Evolutionary conservation across 1,140 invertebrate species (phyloP), one percentile per base, ranked within the genome.

Genomic region (Conopomorpha cramerella): DNA sequence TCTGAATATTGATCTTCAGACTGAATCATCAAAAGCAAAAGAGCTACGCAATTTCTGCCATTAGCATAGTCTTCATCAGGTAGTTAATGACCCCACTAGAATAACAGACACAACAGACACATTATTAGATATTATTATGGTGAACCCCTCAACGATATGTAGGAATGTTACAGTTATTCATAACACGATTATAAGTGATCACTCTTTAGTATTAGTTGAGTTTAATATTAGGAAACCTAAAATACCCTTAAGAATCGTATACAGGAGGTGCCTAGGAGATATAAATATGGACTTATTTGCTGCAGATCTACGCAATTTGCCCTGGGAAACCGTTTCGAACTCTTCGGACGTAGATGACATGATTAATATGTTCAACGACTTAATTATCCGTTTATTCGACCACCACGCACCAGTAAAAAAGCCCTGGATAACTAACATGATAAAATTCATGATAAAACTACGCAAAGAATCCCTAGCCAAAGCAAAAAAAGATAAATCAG

Each of bases 381-480:
- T 4, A 25, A 30, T 46, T 15, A 12, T 43, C 19, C 37, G 14
- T 8, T 16, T 39, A 13, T 43, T 35, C 38, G 37, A 46, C 23
- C n/a, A 30, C 13, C 35, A 46, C 17, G 40, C 45, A 1, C 40
- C 35, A 8, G 7, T 34, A 17, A 34, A 37, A 35, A 43, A 30
- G 18, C 41, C 41, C 6, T 47, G 38, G 45, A 32, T 47, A 31
- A 47, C 41, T 10, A 23, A 31, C 25, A 47, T 39, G n/a, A 35
- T 47, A n/a, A 41, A 30, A 33, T 29, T 27, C 16, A 41, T 46
- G 36, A 41, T 46, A 17, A 30, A 7, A 3, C 16, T 25, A 8
- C 30, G 39, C n/a, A 29, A 46, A 23, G 13, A 13, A 11, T 4
- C 28, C 6, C 10, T 10, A 29, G 10, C 10, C 10, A 29, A 11